Conservation (phyloP, 2,113 vertebrate species). For the Sorex araneus region DNA sequence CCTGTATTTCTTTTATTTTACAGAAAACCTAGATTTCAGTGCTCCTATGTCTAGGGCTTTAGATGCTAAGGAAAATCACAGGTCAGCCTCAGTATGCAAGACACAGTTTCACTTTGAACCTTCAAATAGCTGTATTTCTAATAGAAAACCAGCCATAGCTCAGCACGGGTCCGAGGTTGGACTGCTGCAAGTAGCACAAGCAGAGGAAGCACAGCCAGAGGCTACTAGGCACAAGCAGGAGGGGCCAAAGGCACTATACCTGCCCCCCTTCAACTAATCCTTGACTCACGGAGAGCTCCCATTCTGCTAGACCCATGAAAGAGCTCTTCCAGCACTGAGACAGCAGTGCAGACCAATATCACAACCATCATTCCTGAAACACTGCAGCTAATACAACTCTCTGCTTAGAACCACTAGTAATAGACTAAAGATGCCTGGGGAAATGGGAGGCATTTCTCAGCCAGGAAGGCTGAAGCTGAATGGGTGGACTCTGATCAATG, state of each 20-base stretch:
- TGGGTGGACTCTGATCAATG: rapidly evolving
- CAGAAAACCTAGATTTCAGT: slow-evolving; percentile 19
- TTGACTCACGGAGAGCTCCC: not conserved
- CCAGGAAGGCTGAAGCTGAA: not conserved
- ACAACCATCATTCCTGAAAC: not conserved
- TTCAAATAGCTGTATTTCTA: not conserved
- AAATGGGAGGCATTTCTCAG: not conserved
- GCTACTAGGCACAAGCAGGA: not conserved
- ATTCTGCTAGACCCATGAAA: not conserved
- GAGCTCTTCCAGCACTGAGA: not conserved
- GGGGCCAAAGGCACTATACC: rapidly evolving
- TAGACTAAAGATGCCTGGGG: not conserved
- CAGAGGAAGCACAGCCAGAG: not conserved
- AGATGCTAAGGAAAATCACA: not conserved
- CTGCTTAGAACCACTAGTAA: not conserved
- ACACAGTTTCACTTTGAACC: not conserved
- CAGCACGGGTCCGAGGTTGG: rapidly evolving
- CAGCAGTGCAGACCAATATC: rapidly evolving
- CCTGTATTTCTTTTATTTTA: not conserved
- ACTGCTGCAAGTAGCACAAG: rapidly evolving
- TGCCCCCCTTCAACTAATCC: rapidly evolving
- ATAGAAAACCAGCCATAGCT: not conserved
- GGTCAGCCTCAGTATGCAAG: not conserved
- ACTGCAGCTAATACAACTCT: not conserved
- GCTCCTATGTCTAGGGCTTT: not conserved